Evolutionary conservation across 1,140 invertebrate species (phyloP).

Genomic region (Cydia pomonella): DNA sequence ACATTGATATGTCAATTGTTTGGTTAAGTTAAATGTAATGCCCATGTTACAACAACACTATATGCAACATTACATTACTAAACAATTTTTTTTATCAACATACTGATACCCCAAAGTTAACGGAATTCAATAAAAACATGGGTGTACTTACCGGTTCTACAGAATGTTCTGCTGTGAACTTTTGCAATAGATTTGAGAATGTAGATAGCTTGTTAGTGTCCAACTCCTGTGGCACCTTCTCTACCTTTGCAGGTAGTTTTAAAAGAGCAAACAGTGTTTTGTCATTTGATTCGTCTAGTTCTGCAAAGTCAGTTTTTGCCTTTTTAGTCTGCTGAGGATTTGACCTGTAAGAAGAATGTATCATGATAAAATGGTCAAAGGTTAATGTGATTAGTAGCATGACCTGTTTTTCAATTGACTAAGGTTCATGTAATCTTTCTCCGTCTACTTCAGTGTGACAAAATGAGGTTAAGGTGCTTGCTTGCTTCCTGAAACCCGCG

Average conservation of each 20-base stretch:
- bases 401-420: neutral
- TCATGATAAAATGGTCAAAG: neutral
- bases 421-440: neutral
- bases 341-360: constrained; percentile 47
- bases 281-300: constrained; percentile 77
- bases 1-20: too few species aligned
- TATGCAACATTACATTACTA: too few species aligned
- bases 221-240: constrained; percentile 58
- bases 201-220: constrained; percentile 71
- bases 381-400: neutral
- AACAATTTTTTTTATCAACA: too few species aligned
- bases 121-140: too few species aligned
- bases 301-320: constrained; percentile 53
- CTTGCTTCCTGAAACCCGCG: too few species aligned
- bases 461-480: neutral
- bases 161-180: constrained; percentile 69
- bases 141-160: constrained; percentile 76
- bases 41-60: too few species aligned
- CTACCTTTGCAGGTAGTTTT: constrained; percentile 65
- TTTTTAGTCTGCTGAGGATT: constrained; percentile 61
- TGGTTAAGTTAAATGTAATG: too few species aligned
- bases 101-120: too few species aligned
- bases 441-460: neutral
- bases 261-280: constrained; percentile 82
- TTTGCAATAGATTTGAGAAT: constrained; percentile 76